Conservation (phyloP, 1,140 invertebrate genomes). For the Diachasmimorpha longicaudata region DNA sequence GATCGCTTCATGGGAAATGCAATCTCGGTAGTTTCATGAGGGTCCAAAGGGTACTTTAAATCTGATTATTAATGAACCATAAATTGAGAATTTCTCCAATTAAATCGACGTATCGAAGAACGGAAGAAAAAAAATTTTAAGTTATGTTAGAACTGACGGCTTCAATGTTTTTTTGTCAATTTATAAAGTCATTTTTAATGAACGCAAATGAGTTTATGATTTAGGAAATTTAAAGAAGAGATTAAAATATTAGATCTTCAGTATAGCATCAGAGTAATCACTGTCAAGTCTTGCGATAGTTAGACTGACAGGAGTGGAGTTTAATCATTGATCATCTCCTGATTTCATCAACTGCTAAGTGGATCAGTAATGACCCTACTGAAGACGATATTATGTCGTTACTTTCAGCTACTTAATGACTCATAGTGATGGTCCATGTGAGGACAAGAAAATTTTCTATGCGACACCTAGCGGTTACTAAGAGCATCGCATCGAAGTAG, state of each 20-base stretch:
- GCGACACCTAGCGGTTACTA: constrained; percentile 30
- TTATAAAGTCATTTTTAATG: too few species aligned
- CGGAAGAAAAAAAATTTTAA: too few species aligned
- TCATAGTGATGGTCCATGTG: not conserved
- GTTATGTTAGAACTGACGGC: too few species aligned
- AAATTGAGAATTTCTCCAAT: too few species aligned
- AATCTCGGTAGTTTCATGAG: too few species aligned
- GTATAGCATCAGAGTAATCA: constrained; percentile 49
- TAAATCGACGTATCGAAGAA: too few species aligned
- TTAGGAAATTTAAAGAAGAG: too few species aligned
- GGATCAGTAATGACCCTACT: constrained; percentile 49
- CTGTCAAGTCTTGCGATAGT: constrained; percentile 42
- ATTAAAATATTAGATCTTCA: constrained; percentile 10
- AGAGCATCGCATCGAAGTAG: not conserved
- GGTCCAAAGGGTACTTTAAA: too few species aligned
- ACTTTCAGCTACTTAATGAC: not conserved
- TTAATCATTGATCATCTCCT: constrained; percentile 53
- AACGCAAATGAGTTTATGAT: too few species aligned
- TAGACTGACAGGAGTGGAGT: constrained; percentile 40
- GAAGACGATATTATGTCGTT: constrained; percentile 31
- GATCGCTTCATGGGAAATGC: too few species aligned
- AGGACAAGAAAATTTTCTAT: not conserved
- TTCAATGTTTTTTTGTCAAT: too few species aligned
- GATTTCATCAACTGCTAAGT: constrained; percentile 51
- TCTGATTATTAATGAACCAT: too few species aligned